phyloP scores from a whole-genome alignment of 1,140 invertebrate species.

The Euglossa dilemma region DNA sequence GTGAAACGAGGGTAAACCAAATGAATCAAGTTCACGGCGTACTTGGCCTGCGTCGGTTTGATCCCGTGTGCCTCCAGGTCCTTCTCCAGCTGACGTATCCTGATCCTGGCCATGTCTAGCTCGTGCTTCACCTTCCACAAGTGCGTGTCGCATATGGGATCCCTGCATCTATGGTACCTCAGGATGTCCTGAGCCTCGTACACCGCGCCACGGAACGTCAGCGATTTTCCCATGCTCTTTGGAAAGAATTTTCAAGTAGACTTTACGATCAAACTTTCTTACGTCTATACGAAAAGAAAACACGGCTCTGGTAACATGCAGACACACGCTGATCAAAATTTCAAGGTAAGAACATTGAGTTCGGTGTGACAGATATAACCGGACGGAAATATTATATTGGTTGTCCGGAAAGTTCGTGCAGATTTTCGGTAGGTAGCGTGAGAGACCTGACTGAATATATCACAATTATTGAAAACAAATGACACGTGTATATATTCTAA shows the following conservation, averaged over 20 bases:
- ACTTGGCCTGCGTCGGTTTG: constrained; percentile 87
- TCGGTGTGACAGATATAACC: neutral
- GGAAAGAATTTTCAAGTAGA: too few species aligned
- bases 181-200: constrained; percentile 90
- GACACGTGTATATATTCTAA: too few species aligned
- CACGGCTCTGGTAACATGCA: too few species aligned
- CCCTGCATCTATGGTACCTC: constrained; percentile 86
- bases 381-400: neutral
- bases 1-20: neutral
- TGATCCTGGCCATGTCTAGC: constrained; percentile 91
- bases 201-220: constrained; percentile 94
- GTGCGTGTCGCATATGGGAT: constrained; percentile 92
- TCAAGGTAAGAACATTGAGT: neutral
- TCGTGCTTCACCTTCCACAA: constrained; percentile 95
- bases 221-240: constrained; percentile 87
- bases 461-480: too few species aligned
- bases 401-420: too few species aligned
- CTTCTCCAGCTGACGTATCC: constrained; percentile 92
- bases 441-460: too few species aligned
- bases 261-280: too few species aligned
- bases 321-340: neutral
- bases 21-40: constrained; percentile 52
- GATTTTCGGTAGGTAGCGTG: too few species aligned
- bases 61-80: constrained; percentile 91
- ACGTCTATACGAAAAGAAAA: too few species aligned